These are phyloP conservation scores for Eupeodes luniger DNA, from an alignment of 2,888 invertebrate species.

Conservation along the genomic window DNA sequence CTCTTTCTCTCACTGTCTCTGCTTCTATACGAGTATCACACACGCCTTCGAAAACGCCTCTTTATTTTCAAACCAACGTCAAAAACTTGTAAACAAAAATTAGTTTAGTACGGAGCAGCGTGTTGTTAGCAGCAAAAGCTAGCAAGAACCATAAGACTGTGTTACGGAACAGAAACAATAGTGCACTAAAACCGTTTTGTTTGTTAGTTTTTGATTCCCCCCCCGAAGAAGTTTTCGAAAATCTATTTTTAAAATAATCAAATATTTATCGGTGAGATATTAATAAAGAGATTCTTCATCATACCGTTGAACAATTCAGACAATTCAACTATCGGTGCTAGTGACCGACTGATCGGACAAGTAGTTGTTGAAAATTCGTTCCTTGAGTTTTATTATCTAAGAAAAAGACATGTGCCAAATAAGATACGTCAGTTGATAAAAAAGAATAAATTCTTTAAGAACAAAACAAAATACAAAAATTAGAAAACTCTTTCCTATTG, in stretches of 20 bases:
- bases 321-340: slow-evolving; percentile 62
- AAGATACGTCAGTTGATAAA: slow-evolving; percentile 5
- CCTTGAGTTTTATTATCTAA: slow-evolving; percentile 19
- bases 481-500: slow-evolving; percentile 4
- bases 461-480: neutral
- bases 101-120: slow-evolving; percentile 19
- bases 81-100: slow-evolving; percentile 42
- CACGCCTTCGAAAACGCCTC: neutral
- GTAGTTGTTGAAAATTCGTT: slow-evolving; percentile 31
- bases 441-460: slow-evolving; percentile 8
- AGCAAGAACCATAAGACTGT: slow-evolving; percentile 36
- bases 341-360: slow-evolving; percentile 53
- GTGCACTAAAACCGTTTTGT: slow-evolving; percentile 26
- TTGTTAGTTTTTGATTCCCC: slow-evolving; percentile 53
- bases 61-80: slow-evolving; percentile 12
- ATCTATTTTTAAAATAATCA: slow-evolving; percentile 68
- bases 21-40: neutral
- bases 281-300: slow-evolving; percentile 62
- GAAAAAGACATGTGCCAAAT: slow-evolving; percentile 53
- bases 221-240: slow-evolving; percentile 66
- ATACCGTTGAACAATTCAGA: slow-evolving; percentile 19
- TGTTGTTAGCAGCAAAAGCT: slow-evolving; percentile 8
- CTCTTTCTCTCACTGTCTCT: neutral
- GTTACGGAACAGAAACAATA: slow-evolving; percentile 50
- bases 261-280: slow-evolving; percentile 72